Evolutionary conservation across 2,113 vertebrate genomes (phyloP).

Genomic region (Microcebus ravelobensis): DNA sequence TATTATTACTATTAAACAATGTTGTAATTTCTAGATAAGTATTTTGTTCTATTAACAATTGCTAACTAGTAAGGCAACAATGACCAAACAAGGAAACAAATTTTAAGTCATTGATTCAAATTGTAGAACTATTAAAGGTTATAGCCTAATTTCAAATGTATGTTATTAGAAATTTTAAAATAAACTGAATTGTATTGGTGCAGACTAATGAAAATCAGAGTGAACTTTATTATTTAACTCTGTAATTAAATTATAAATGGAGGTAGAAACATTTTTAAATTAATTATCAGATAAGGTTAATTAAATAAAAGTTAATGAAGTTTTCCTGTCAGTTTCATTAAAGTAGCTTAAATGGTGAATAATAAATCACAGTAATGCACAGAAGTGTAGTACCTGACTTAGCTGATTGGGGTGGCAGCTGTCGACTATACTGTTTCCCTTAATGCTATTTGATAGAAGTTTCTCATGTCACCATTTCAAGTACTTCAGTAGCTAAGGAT

Average conservation of each 20-base stretch:
- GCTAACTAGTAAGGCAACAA: neutral
- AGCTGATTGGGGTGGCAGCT: neutral
- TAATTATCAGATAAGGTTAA: slow-evolving; percentile 73
- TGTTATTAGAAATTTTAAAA: slow-evolving; percentile 37
- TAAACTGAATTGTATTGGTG: slow-evolving; percentile 30
- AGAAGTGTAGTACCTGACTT: neutral
- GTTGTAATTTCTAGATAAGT: neutral
- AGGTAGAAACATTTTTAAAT: slow-evolving; percentile 60
- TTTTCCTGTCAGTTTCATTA: slow-evolving; percentile 71
- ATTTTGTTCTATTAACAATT: neutral
- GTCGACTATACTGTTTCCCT: neutral
- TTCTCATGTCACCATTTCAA: neutral
- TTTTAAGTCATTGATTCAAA: slow-evolving; percentile 10
- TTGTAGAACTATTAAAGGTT: slow-evolving; percentile 11
- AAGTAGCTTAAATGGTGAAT: slow-evolving; percentile 42
- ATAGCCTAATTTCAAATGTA: neutral
- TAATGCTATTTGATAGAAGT: neutral
- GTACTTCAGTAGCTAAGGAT: neutral
- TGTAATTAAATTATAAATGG: slow-evolving; percentile 71
- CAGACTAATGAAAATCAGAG: slow-evolving; percentile 54
- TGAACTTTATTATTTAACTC: slow-evolving; percentile 54
- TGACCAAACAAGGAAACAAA: neutral
- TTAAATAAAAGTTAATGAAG: slow-evolving; percentile 73
- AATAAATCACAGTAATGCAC: slow-evolving; percentile 44
- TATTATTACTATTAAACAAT: neutral